Percentiles rank a stretch among this genome's conserved stretches.
Evolutionary conservation across 2,113 vertebrate species (phyloP).

Genomic region (Anseranas semipalmata): DNA sequence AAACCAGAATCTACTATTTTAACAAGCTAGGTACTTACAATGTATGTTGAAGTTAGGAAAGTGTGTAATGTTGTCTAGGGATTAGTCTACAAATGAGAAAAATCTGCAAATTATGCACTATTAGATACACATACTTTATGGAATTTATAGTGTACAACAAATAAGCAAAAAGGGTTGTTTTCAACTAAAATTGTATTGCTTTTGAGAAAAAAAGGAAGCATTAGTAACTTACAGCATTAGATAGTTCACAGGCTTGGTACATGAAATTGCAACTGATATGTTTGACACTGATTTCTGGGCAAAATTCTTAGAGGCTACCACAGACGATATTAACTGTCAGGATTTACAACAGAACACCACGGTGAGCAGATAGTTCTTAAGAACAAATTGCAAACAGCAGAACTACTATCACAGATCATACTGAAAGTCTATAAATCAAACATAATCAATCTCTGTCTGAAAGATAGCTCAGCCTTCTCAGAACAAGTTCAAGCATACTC

Average conservation of each 20-base stretch:
- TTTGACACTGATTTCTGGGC: not conserved
- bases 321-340: not conserved
- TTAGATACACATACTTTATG: not conserved
- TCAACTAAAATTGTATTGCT: not conserved
- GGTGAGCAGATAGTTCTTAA: not conserved
- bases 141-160: not conserved
- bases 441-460: not conserved
- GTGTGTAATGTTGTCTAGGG: not conserved
- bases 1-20: not conserved
- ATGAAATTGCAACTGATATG: not conserved
- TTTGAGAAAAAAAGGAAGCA: not conserved
- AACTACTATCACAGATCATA: not conserved
- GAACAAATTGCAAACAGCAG: not conserved
- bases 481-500: not conserved
- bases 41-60: not conserved
- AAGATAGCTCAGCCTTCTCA: not conserved
- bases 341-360: not conserved
- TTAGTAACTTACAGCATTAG: not conserved
- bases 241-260: not conserved
- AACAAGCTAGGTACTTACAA: not conserved
- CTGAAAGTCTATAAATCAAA: not conserved
- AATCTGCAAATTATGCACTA: not conserved
- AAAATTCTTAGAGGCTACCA: not conserved
- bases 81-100: not conserved
- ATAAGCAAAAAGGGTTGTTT: not conserved